phyloP scores from a whole-genome alignment of 1,140 invertebrate species.

The Hypsibius dujardini region DNA sequence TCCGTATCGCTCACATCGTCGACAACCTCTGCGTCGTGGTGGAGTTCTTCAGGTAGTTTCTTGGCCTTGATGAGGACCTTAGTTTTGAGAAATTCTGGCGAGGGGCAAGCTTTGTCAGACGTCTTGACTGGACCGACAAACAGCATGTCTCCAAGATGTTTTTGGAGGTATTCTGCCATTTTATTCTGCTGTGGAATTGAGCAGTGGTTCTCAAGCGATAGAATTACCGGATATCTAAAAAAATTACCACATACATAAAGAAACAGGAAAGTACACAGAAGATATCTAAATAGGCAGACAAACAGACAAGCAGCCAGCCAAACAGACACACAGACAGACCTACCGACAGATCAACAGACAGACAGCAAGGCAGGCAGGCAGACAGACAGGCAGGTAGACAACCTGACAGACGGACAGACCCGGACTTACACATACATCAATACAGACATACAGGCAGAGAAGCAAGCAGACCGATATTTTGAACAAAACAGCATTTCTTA shows the following conservation, averaged over 20 bases:
- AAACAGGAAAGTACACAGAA: background rate
- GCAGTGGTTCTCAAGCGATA: conserved; percentile 44
- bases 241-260: conserved; percentile 20
- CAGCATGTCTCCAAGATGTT: conserved; percentile 35
- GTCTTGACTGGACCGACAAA: background rate
- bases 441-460: background rate
- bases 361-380: too few relatives aligned
- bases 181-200: conserved; percentile 37
- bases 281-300: too few relatives aligned
- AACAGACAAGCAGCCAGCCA: background rate
- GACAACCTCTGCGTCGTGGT: too few relatives aligned
- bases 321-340: too few relatives aligned
- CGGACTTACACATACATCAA: too few relatives aligned
- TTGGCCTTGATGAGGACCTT: background rate
- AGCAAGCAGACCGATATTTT: too few relatives aligned
- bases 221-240: conserved; percentile 39
- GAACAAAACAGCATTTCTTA: conserved; percentile 26
- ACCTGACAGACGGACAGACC: too few relatives aligned
- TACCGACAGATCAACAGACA: too few relatives aligned
- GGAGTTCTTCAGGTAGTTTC: background rate
- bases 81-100: background rate
- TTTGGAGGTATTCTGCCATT: conserved; percentile 38
- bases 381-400: too few relatives aligned
- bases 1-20: too few relatives aligned
- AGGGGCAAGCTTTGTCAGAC: background rate